Evolutionary conservation across 2,888 invertebrate species (phyloP), one percentile per base, ranked within the genome.

Genomic region (Himalopsyche tibetana): DNA sequence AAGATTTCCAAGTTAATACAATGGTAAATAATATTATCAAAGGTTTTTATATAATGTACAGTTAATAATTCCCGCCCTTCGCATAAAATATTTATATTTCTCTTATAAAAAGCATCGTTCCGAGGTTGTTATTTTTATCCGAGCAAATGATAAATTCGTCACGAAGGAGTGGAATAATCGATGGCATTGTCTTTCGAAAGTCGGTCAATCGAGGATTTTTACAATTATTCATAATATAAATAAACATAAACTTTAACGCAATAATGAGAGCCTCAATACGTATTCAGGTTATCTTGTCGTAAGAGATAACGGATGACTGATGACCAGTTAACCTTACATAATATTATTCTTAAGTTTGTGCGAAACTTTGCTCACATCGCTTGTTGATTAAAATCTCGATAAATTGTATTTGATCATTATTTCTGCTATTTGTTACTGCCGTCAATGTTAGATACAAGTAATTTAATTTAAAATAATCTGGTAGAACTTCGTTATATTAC

Each of bases 171-270:
- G 74, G 74, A 74, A 74, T 74, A 74, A 74, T 74, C 15, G 74
- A 74, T 74, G 74, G 74, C 74, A 74, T 74, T 74, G 74, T 74
- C 74, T 74, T 74, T 74, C 74, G 38, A 74, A 74, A 74, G 74
- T 28, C 74, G 74, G 74, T 74, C 74, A 38, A 74, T 74, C 15
- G 36, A 28, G 15, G 74, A 74, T 74, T 74, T 74, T 74, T 74
- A 74, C 74, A 74, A 74, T 74, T 74, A 28, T 36, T 36, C 15
- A 74, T 74, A 28, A 28, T 28, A 74, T 74, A 74, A 74, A 74
- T 74, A 74, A 74, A 74, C 38, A 74, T 74, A 28, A 74, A 74
- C 12, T 74, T 74, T 74, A 74, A 74, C 15, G 74, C 74, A 74
- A 36, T 74, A 74, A 74, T 36, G 36, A 28, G 28, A 15, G 74